Conservation (phyloP, 2,888 invertebrate species). For the Drosophila merina region DNA sequence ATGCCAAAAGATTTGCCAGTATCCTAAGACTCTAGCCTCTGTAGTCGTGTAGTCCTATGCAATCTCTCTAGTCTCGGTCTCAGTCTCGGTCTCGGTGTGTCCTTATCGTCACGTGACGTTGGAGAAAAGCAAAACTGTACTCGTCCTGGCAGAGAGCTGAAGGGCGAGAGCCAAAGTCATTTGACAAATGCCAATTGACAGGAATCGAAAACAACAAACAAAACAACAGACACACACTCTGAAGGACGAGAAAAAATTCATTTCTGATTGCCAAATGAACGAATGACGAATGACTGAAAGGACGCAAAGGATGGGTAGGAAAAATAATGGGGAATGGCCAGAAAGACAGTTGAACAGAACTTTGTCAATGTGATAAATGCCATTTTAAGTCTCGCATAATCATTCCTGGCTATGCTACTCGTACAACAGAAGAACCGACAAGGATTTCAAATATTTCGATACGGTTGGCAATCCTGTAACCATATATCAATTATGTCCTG, state of each 20-base stretch:
- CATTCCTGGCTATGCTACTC: slow-evolving; percentile 12
- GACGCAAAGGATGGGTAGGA: background rate
- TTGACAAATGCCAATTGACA: slow-evolving; percentile 63
- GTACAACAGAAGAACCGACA: background rate
- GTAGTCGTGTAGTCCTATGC: background rate
- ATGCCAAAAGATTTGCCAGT: slow-evolving; percentile 52
- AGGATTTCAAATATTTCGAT: slow-evolving; percentile 5
- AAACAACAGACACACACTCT: background rate
- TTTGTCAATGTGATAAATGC: slow-evolving; percentile 78
- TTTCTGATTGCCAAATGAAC: slow-evolving; percentile 40
- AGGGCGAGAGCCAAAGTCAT: slow-evolving; percentile 40
- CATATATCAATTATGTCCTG: background rate
- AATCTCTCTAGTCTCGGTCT: no score
- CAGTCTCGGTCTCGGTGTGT: background rate
- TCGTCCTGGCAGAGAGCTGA: background rate
- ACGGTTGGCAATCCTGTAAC: background rate
- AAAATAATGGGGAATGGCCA: slow-evolving; percentile 12
- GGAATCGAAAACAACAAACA: slow-evolving; percentile 37
- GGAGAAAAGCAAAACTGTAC: slow-evolving; percentile 38
- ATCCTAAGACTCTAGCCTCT: slow-evolving; percentile 18
- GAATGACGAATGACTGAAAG: slow-evolving; percentile 44
- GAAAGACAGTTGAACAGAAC: slow-evolving; percentile 7
- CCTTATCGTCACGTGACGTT: slow-evolving; percentile 37
- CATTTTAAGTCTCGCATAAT: slow-evolving; percentile 76
- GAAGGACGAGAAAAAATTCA: slow-evolving; percentile 33